Conservation (phyloP, 2,113 vertebrate species). For the Python bivittatus region DNA sequence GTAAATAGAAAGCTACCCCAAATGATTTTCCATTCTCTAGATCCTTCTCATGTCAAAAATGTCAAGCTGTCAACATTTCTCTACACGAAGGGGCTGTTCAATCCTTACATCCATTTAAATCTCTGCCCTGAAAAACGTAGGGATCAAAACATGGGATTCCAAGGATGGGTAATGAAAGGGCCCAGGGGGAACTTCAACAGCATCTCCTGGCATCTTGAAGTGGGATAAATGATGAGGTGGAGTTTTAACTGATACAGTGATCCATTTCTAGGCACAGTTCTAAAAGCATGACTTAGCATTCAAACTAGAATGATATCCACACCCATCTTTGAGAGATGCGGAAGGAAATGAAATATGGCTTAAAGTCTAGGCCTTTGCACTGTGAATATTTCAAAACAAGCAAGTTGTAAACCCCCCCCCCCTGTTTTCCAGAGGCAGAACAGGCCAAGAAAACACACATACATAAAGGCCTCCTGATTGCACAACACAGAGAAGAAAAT, state of each 20-base stretch:
- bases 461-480: slow-evolving; percentile 26
- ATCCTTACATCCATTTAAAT: not conserved
- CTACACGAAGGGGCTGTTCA: not conserved
- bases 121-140: not conserved
- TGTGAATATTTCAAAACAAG: not conserved
- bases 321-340: not conserved
- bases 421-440: not conserved
- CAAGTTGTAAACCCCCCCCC: not conserved
- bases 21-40: not conserved
- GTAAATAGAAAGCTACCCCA: not conserved
- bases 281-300: not conserved
- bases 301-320: not conserved
- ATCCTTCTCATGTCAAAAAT: not conserved
- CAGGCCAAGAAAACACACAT: not conserved
- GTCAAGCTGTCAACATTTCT: not conserved
- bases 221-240: not conserved
- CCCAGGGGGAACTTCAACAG: not conserved
- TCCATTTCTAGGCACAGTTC: not conserved
- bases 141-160: not conserved
- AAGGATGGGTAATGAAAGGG: not conserved
- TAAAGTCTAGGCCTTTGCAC: not conserved
- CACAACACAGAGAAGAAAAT: slow-evolving; percentile 19
- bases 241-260: not conserved
- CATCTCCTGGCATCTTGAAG: not conserved
- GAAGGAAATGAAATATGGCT: not conserved